phyloP scores from a whole-genome alignment of 30 jellyfish, hydroid and myxozoan genomes.

The Hydractinia symbiolongicarpus region DNA sequence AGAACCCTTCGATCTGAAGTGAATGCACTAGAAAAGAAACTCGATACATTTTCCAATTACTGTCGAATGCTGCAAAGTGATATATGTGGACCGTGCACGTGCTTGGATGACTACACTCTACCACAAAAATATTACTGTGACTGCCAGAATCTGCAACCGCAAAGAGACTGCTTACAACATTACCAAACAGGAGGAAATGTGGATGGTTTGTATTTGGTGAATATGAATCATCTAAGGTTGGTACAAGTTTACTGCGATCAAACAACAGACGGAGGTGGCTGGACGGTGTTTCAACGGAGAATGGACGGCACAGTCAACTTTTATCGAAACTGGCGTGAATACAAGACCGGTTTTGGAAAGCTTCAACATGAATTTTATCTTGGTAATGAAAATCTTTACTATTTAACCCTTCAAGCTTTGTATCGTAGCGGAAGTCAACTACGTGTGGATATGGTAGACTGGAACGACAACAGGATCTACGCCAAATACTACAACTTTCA shows the following conservation, averaged over 20 bases:
- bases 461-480: background rate
- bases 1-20: too few species aligned
- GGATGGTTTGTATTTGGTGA: constrained; percentile 3
- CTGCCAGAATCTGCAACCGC: constrained; percentile 6
- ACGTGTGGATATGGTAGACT: background rate
- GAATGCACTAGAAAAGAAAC: background rate
- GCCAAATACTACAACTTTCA: constrained; percentile 2
- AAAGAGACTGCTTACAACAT: constrained; percentile 11
- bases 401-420: background rate
- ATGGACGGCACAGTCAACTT: constrained; percentile 6
- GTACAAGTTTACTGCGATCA: constrained; percentile 22
- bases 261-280: constrained; percentile 26
- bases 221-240: background rate
- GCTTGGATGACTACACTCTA: constrained; percentile 3
- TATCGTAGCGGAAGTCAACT: constrained; percentile 3
- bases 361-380: constrained; percentile 14
- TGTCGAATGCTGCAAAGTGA: background rate
- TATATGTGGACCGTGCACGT: background rate
- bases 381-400: constrained; percentile 2
- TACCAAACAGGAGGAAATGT: constrained; percentile 4
- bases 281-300: constrained; percentile 16
- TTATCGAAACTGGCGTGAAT: constrained; percentile 5
- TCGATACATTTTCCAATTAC: background rate
- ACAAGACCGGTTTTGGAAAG: constrained; percentile 11
- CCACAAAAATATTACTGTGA: constrained; percentile 17